Evolutionary conservation across 2,113 vertebrate genomes (phyloP).

Genomic region (Turdus rufiventris): DNA sequence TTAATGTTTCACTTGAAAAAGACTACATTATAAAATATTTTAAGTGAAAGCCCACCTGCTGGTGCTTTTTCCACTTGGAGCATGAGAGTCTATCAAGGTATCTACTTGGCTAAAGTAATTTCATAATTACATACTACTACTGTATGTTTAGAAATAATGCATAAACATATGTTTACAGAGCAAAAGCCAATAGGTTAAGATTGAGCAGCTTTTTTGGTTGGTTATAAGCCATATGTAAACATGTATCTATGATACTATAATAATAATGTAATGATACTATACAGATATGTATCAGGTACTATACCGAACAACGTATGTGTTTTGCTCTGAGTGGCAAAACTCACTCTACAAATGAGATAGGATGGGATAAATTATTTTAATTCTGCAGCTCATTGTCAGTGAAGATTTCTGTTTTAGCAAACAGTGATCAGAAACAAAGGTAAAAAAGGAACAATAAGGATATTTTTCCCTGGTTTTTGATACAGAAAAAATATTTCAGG

Average conservation of each 20-base stretch:
- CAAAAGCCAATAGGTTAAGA: background rate
- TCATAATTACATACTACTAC: background rate
- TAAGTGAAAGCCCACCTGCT: background rate
- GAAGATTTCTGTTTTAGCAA: background rate
- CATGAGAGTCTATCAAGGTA: background rate
- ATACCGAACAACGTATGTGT: background rate
- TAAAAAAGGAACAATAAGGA: background rate
- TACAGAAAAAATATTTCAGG: background rate
- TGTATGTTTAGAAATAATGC: background rate
- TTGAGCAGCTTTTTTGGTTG: background rate
- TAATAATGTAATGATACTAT: background rate
- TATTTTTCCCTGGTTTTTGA: background rate
- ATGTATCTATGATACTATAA: background rate
- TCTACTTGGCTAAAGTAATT: background rate
- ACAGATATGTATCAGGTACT: background rate
- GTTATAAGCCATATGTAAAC: background rate
- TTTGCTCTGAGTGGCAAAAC: background rate
- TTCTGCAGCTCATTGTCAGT: background rate
- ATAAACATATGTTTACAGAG: background rate
- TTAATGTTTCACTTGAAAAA: background rate
- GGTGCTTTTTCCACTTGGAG: background rate
- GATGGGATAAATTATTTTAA: background rate
- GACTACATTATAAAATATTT: background rate
- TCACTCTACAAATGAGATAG: background rate
- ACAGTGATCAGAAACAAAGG: background rate